A percentile compares a stretch with the other conserved stretches of the same genome.
These are phyloP conservation scores for Drosophila lutescens DNA, from an alignment of 2,888 invertebrate genomes.

Conservation along the genomic window DNA sequence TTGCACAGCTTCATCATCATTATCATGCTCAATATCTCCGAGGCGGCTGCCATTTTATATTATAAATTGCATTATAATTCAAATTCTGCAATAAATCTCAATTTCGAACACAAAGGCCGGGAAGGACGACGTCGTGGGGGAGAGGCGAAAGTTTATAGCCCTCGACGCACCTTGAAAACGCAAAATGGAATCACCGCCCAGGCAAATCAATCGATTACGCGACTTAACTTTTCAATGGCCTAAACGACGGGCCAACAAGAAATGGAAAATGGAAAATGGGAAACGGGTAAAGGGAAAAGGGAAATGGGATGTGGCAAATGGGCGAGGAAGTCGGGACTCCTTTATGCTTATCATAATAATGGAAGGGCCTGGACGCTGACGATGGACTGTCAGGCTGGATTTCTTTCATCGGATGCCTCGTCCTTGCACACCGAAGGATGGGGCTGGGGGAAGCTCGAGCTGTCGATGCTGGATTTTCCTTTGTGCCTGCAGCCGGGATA, in stretches of 20 bases:
- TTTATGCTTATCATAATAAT: constrained; percentile 70
- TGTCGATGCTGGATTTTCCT: constrained; percentile 5
- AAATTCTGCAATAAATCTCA: constrained; percentile 81
- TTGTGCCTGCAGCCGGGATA: constrained; percentile 22
- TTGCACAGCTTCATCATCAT: constrained; percentile 61
- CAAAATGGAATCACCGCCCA: constrained; percentile 51
- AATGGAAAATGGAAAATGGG: background rate
- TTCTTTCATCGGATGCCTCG: constrained; percentile 55
- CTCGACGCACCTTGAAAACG: constrained; percentile 67
- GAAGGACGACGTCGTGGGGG: constrained; percentile 2
- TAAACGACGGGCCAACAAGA: constrained; percentile 47
- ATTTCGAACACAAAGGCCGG: constrained; percentile 72
- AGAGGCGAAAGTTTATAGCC: constrained; percentile 57
- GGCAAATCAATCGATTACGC: constrained; percentile 81
- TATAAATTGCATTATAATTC: constrained; percentile 80
- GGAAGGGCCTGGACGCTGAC: constrained; percentile 20
- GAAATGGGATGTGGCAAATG: constrained; percentile 2
- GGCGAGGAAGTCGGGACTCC: constrained; percentile 35
- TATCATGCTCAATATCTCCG: constrained; percentile 72
- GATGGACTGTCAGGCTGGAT: constrained; percentile 60
- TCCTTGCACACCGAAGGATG: constrained; percentile 17
- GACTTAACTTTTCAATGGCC: constrained; percentile 81
- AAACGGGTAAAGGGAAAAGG: no score
- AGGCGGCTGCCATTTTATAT: constrained; percentile 69
- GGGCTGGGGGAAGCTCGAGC: constrained; percentile 10